Evolutionary conservation across 2,113 vertebrate species (phyloP).

Genomic region (Todiramphus chloris): DNA sequence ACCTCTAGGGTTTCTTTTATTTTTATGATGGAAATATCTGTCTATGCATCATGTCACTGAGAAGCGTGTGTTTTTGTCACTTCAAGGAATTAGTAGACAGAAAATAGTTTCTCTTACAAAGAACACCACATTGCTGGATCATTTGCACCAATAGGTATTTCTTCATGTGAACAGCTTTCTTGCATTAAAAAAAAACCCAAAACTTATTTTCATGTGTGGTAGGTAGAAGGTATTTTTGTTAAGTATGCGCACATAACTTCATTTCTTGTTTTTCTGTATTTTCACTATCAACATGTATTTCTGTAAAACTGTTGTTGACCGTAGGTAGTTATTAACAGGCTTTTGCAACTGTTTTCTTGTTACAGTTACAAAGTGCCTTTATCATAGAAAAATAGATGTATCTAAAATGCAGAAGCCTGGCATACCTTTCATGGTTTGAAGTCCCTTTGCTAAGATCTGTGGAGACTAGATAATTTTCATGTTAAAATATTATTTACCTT

Average conservation of each 20-base stretch:
- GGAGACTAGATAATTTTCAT: neutral
- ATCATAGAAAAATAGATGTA: neutral
- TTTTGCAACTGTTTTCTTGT: neutral
- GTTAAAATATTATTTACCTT: neutral
- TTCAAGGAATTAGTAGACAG: neutral
- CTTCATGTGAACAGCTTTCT: neutral
- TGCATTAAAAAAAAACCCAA: neutral
- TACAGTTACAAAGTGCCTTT: neutral
- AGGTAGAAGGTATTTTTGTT: neutral
- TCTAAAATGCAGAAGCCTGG: neutral
- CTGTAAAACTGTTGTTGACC: neutral
- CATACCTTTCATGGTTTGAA: neutral
- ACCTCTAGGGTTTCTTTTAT: neutral
- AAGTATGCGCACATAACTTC: neutral
- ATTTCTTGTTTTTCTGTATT: neutral
- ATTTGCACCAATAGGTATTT: neutral
- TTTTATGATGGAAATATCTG: neutral
- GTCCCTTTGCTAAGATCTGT: neutral
- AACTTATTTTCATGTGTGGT: neutral
- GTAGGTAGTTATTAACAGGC: neutral
- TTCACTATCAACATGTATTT: neutral
- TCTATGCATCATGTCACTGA: neutral
- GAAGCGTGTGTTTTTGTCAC: neutral
- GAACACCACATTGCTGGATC: neutral
- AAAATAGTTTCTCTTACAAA: neutral